Conservation (phyloP, 2,888 invertebrate species). For the Ectemnius lituratus region DNA sequence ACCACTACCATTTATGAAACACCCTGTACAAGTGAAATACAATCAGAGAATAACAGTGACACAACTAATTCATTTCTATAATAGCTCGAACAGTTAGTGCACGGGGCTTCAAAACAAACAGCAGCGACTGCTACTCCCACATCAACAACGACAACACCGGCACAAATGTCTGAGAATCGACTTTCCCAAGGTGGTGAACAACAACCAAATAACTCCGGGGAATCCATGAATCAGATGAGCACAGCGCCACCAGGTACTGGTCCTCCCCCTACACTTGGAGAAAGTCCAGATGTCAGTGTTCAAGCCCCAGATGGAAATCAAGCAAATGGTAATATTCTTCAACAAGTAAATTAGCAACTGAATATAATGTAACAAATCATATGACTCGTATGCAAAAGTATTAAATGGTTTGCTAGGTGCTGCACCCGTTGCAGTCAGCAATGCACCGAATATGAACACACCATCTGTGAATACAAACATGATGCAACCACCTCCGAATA, state of each 20-base stretch:
- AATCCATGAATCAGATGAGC: constrained; percentile 71
- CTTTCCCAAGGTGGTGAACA: constrained; percentile 75
- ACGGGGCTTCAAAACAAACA: constrained; percentile 73
- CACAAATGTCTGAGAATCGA: constrained; percentile 70
- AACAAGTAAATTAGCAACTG: not conserved
- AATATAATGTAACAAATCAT: not conserved
- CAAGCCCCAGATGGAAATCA: constrained; percentile 65
- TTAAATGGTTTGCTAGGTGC: constrained; percentile 51
- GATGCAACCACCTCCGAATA: constrained; percentile 76
- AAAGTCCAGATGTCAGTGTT: constrained; percentile 65
- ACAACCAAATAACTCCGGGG: constrained; percentile 62
- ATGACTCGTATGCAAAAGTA: not conserved
- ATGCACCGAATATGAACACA: constrained; percentile 65
- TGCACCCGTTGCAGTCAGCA: constrained; percentile 63
- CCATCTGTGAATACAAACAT: constrained; percentile 70
- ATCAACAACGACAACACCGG: constrained; percentile 67
- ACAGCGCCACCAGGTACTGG: constrained; percentile 75
- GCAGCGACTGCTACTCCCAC: constrained; percentile 66
- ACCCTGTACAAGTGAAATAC: not conserved
- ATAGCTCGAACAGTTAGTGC: constrained; percentile 75
- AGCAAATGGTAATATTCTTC: constrained; percentile 65
- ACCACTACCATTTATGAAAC: constrained; percentile 10
- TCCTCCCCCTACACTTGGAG: constrained; percentile 72
- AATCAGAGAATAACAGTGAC: not conserved
- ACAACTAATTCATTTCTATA: constrained; percentile 8